These are phyloP conservation scores for Okapia johnstoni DNA, from an alignment of 2,113 vertebrate species.

Conservation along the genomic window DNA sequence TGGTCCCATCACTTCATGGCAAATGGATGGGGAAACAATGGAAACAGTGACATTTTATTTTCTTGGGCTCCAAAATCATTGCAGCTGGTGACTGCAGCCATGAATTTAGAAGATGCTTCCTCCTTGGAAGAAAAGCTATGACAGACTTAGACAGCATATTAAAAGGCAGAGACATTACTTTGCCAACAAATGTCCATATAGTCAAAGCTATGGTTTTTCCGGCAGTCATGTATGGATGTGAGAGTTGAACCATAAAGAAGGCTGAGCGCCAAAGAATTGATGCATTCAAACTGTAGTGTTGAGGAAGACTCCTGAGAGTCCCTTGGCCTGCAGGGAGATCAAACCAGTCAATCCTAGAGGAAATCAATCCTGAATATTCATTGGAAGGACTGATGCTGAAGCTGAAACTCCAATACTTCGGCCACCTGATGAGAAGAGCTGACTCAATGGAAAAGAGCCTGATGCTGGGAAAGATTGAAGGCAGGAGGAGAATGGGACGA, in stretches of 20 bases:
- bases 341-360: not conserved
- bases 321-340: not conserved
- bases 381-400: not conserved
- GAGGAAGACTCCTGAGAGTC: not conserved
- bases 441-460: not conserved
- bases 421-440: not conserved
- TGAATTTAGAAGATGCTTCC: not conserved
- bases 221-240: not conserved
- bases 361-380: not conserved
- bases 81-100: not conserved
- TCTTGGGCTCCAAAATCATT: not conserved
- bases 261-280: not conserved
- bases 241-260: not conserved
- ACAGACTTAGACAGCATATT: not conserved
- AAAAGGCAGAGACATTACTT: not conserved
- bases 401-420: not conserved
- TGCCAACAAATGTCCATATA: not conserved
- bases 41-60: not conserved
- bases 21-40: not conserved
- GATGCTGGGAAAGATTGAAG: not conserved
- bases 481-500: not conserved
- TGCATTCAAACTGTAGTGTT: not conserved
- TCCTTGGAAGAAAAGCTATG: not conserved
- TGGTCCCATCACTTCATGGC: not conserved
- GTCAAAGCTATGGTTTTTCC: not conserved